These are phyloP conservation scores for Tor tambroides DNA, from an alignment of 2,113 vertebrate genomes.

Conservation along the genomic window DNA sequence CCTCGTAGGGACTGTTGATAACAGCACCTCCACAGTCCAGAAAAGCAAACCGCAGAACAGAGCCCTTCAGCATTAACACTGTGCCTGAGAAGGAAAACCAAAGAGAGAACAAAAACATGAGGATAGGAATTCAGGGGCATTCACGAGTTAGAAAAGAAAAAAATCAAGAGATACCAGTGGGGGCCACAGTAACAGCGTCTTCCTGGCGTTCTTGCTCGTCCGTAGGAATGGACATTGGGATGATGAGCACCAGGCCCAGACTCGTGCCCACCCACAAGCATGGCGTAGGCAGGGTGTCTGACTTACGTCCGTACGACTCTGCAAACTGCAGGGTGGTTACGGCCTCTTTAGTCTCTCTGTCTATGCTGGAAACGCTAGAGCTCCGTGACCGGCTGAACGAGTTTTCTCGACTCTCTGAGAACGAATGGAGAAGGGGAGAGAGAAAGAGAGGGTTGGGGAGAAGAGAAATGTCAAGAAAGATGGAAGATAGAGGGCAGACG, in stretches of 20 bases:
- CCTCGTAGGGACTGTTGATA: conserved; percentile 88
- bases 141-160: not conserved
- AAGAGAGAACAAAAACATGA: conserved; percentile 10
- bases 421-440: conserved; percentile 18
- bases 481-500: not conserved
- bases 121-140: not conserved
- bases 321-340: conserved; percentile 92
- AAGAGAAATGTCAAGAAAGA: conserved; percentile 17
- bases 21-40: conserved; percentile 86
- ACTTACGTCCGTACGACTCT: conserved; percentile 90
- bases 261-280: conserved; percentile 98
- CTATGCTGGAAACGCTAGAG: conserved; percentile 97
- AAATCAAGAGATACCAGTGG: conserved; percentile 77
- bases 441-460: not conserved
- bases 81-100: conserved; percentile 76
- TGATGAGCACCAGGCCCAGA: conserved; percentile 87
- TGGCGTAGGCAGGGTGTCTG: conserved; percentile 81
- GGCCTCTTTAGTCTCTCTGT: conserved; percentile 94
- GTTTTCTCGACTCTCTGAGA: conserved; percentile 91
- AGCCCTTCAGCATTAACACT: conserved; percentile 89
- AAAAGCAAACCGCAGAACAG: conserved; percentile 87
- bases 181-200: conserved; percentile 85
- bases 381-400: conserved; percentile 96
- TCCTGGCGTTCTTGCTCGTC: conserved; percentile 88
- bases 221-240: conserved; percentile 87